phyloP scores from a whole-genome alignment of 1,140 invertebrate species.

The Eumeta japonica region DNA sequence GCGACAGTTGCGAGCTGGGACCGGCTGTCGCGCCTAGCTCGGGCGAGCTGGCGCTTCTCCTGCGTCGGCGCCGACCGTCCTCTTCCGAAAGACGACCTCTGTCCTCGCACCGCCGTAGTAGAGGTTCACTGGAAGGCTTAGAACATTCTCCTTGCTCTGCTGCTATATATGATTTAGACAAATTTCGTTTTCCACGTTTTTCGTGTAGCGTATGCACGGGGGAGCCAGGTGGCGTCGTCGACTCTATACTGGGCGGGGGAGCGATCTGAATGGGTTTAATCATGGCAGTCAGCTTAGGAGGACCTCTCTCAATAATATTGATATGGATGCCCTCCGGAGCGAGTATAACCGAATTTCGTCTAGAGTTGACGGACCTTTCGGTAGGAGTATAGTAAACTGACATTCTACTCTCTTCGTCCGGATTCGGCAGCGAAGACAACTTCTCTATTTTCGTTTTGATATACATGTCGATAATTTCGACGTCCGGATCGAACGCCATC shows the following conservation, averaged over 20 bases:
- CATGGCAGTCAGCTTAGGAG: constrained; percentile 38
- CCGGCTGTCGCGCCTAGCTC: constrained; percentile 39
- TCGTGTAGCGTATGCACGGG: not conserved
- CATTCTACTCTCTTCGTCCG: constrained; percentile 63
- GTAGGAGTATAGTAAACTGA: constrained; percentile 81
- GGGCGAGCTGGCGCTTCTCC: constrained; percentile 55
- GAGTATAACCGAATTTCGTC: constrained; percentile 35
- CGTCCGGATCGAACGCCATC: constrained; percentile 66
- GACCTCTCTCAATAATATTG: constrained; percentile 60
- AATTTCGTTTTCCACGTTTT: not conserved
- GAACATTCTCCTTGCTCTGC: constrained; percentile 4
- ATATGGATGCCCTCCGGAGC: constrained; percentile 60
- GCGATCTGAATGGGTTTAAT: constrained; percentile 24
- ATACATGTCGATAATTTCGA: constrained; percentile 63
- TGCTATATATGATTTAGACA: not conserved
- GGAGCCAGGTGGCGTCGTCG: constrained; percentile 8
- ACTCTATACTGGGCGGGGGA: constrained; percentile 17
- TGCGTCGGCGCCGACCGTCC: constrained; percentile 35
- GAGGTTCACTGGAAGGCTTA: constrained; percentile 44
- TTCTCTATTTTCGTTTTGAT: constrained; percentile 65
- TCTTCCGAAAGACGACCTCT: too few species aligned
- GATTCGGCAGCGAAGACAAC: constrained; percentile 41
- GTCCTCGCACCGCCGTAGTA: constrained; percentile 42
- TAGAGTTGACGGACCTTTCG: constrained; percentile 56
- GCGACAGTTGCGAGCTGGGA: constrained; percentile 17